phyloP scores from a whole-genome alignment of 1,140 invertebrate species.

The Epicauta chinensis region DNA sequence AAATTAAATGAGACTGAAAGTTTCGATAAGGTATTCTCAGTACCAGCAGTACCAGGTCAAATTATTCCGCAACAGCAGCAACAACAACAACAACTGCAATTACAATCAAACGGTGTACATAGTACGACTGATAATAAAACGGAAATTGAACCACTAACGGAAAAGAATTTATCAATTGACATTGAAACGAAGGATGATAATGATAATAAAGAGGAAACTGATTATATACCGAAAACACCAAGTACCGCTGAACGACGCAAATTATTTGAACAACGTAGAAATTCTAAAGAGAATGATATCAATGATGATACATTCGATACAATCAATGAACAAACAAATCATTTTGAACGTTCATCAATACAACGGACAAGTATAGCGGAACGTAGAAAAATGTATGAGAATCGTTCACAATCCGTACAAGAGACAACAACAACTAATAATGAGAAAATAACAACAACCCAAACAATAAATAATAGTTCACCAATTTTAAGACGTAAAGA shows the following conservation, averaged over 20 bases:
- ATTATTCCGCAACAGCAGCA: slow-evolving; percentile 18
- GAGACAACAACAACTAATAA: slow-evolving; percentile 51
- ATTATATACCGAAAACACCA: slow-evolving; percentile 57
- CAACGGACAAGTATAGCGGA: slow-evolving; percentile 71
- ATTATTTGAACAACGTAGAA: slow-evolving; percentile 50
- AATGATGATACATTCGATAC: slow-evolving; percentile 41
- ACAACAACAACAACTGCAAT: too few species aligned
- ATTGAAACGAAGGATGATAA: neutral
- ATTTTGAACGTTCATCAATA: slow-evolving; percentile 47
- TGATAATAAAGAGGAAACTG: slow-evolving; percentile 38
- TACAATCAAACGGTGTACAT: slow-evolving; percentile 18
- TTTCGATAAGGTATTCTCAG: slow-evolving; percentile 74
- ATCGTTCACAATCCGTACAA: slow-evolving; percentile 44
- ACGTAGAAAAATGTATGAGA: slow-evolving; percentile 67
- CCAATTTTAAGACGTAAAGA: slow-evolving; percentile 57
- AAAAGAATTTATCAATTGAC: neutral
- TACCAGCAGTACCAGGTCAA: slow-evolving; percentile 61
- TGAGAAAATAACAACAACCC: slow-evolving; percentile 47
- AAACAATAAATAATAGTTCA: slow-evolving; percentile 58
- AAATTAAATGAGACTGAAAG: slow-evolving; percentile 59
- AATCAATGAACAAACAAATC: slow-evolving; percentile 41
- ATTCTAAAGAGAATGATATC: slow-evolving; percentile 37
- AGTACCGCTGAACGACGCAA: slow-evolving; percentile 68
- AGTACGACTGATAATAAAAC: neutral
- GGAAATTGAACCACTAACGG: slow-evolving; percentile 10